These are phyloP conservation scores for Nannoperca australis DNA, from an alignment of 2,797 vertebrate genomes.

Conservation along the genomic window DNA sequence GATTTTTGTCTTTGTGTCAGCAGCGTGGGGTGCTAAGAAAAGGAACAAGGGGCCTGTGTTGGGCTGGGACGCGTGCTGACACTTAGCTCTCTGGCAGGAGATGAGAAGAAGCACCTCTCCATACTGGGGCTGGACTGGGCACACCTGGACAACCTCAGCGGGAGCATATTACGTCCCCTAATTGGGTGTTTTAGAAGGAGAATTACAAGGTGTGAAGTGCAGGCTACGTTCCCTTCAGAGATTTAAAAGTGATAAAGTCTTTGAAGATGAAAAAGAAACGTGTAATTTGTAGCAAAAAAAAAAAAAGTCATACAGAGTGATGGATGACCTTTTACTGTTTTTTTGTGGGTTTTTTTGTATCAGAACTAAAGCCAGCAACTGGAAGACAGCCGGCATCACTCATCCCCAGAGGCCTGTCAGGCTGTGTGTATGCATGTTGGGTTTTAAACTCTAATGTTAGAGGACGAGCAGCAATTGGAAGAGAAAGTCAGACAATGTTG, in stretches of 20 bases:
- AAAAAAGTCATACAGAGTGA: conserved; percentile 47
- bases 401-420: conserved; percentile 37
- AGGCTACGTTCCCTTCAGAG: conserved; percentile 49
- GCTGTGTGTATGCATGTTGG: conserved; percentile 28
- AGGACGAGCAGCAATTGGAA: conserved; percentile 3
- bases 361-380: conserved; percentile 40
- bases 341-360: too few relatives aligned
- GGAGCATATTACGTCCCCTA: conserved; percentile 61
- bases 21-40: conserved; percentile 33
- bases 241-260: conserved; percentile 56
- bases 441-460: conserved; percentile 22
- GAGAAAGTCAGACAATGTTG: neutral
- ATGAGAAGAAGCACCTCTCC: conserved; percentile 68
- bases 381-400: conserved; percentile 44
- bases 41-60: conserved; percentile 73
- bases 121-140: conserved; percentile 42
- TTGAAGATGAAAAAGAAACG: conserved; percentile 47
- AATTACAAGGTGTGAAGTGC: conserved; percentile 72
- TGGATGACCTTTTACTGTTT: conserved; percentile 49
- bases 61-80: conserved; percentile 71
- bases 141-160: conserved; percentile 73
- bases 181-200: conserved; percentile 68
- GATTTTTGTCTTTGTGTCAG: conserved; percentile 60
- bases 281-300: conserved; percentile 19
- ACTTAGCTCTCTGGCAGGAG: conserved; percentile 75